Base-by-base conservation (phyloP, 2,113 vertebrate species). In the Oncorhynchus tshawytscha region DNA sequence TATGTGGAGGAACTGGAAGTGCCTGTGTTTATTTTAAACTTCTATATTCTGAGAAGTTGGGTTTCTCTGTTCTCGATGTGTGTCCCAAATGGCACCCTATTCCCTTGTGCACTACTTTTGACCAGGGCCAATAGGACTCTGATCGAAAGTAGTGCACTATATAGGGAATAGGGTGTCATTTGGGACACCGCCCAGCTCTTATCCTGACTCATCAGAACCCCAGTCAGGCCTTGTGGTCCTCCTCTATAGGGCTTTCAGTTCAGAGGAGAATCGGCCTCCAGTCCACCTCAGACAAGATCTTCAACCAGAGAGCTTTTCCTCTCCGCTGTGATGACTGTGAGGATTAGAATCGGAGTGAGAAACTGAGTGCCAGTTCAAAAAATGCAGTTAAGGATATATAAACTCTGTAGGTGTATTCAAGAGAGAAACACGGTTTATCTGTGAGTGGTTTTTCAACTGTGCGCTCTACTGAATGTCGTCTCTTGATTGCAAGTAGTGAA, bases 191-290 rank as follows among this genome's bases (percentile, higher is more conserved):
- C 67, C 0, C 51, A 60, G 80, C 75, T 84, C 77, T 80, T 76
- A 78, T 78, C 78, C 84, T 90, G 90, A 91, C 83, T 91, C 84
- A 86, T 90, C 89, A 89, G 71, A 89, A 88, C 85, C 77, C 70
- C 78, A 86, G 75, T 65, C 71, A 85, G 75, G 39, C 66, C 75
- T 87, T 24, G 16, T 25, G 27, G 27, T 16, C 24, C 13, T 54
- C 51, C 51, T 45, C 39, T 45, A 45, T 45, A 9, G 39, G 39
- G 39, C 8, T 45, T 11, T 11, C 39, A 39, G 39, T 45, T 45
- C 39, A 9, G 39, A 11, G 9, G 9, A 45, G 9, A 9, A 9
- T 54, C 51, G 29, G 67, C 16, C n/a, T 67, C 72, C 24, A 72
- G 78, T 24, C 18, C 57, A 72, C 73, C 81, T 60, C 72, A 79